Conservation (phyloP, 2,797 vertebrate genomes). For the Balearica regulorum region DNA sequence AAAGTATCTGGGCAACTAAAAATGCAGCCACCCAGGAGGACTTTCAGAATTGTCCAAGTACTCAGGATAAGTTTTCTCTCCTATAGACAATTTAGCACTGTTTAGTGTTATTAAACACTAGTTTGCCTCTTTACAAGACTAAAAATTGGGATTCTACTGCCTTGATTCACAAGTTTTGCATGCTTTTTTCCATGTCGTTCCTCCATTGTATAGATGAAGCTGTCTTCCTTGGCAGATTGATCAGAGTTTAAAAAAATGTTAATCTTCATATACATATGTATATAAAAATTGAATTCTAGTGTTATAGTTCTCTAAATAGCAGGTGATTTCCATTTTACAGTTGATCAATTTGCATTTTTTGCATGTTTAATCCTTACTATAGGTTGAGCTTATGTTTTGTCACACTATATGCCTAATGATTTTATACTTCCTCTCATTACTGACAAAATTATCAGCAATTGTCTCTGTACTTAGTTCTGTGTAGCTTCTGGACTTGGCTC, state of each 20-base stretch:
- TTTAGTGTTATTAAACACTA: neutral
- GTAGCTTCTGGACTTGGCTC: neutral
- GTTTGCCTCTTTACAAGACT: neutral
- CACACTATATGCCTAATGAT: neutral
- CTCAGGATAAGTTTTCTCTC: neutral
- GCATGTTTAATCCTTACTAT: neutral
- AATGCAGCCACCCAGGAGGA: neutral
- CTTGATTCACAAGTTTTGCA: neutral
- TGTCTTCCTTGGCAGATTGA: neutral
- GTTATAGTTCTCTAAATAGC: neutral
- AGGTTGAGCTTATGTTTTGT: neutral
- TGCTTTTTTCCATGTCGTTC: neutral
- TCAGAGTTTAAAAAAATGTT: neutral
- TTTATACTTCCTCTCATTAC: neutral
- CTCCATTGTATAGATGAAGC: neutral
- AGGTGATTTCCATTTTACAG: neutral
- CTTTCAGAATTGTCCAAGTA: neutral
- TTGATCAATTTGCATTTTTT: neutral
- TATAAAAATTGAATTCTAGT: neutral
- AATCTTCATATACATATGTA: neutral
- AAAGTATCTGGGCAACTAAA: neutral
- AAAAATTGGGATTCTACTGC: neutral
- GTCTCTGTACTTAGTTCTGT: neutral
- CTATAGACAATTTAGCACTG: neutral
- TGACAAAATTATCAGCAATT: neutral